A percentile compares a stretch with the other conserved stretches of the same genome.
Conservation (phyloP, 1,140 invertebrate species). For the Acyrthosiphon pisum region DNA sequence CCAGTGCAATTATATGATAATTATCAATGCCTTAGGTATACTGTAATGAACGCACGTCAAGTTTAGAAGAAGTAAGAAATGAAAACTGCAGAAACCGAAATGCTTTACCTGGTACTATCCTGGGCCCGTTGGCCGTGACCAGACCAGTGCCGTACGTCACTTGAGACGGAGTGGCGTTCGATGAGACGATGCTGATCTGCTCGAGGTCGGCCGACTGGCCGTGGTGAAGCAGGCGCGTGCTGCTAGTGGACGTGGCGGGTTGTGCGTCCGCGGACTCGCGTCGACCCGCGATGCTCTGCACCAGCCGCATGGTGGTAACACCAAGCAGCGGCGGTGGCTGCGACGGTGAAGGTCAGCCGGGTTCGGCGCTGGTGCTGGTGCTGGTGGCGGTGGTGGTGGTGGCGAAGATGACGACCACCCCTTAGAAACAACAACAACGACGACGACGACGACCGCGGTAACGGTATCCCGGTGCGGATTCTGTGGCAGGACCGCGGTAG, state of each 20-base stretch:
- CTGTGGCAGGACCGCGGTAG: background rate
- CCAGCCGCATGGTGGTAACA: slow-evolving; percentile 69
- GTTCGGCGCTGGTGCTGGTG: background rate
- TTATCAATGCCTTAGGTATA: too few relatives aligned
- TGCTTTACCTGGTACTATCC: slow-evolving; percentile 70
- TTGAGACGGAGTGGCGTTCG: slow-evolving; percentile 68
- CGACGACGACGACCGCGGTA: background rate
- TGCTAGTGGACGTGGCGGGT: slow-evolving; percentile 62
- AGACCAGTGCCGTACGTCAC: slow-evolving; percentile 70
- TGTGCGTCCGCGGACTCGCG: slow-evolving; percentile 64
- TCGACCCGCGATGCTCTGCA: slow-evolving; percentile 71
- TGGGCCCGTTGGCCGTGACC: slow-evolving; percentile 70
- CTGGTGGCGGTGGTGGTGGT: background rate
- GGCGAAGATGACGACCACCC: background rate
- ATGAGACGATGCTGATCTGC: slow-evolving; percentile 78
- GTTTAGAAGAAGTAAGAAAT: background rate
- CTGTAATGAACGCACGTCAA: background rate
- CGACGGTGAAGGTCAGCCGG: background rate
- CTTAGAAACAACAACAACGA: background rate
- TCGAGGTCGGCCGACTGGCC: slow-evolving; percentile 69
- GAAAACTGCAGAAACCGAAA: background rate
- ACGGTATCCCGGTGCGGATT: background rate
- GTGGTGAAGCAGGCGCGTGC: slow-evolving; percentile 63
- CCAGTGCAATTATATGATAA: background rate
- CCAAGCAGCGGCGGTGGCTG: background rate